A percentile compares a stretch with the other conserved stretches of the same genome.
These are phyloP conservation scores for Poeciliopsis prolifica DNA, from an alignment of 2,113 vertebrate genomes.

Conservation along the genomic window DNA sequence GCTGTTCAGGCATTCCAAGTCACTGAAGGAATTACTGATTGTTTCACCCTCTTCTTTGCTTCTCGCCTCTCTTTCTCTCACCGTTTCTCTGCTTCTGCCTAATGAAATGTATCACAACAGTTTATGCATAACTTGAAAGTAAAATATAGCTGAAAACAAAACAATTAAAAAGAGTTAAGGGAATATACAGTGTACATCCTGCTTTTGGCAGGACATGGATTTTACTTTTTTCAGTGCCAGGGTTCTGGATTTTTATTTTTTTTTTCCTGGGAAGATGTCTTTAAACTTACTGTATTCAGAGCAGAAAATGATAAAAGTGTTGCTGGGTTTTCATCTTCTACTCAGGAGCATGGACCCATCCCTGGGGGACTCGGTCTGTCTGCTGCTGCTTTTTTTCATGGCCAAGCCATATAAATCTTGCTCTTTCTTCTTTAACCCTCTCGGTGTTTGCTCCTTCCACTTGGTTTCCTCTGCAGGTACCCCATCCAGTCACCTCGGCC, in stretches of 20 bases:
- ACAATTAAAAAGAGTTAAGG: constrained; percentile 37
- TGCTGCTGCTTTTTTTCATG: constrained; percentile 24
- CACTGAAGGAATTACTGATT: constrained; percentile 50
- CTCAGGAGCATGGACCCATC: constrained; percentile 35
- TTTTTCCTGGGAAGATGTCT: constrained; percentile 8
- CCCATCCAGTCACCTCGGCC: constrained; percentile 94
- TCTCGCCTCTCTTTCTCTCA: background rate
- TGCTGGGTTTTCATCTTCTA: constrained; percentile 35
- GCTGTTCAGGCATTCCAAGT: constrained; percentile 29
- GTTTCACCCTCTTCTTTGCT: constrained; percentile 48
- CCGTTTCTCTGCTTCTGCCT: background rate
- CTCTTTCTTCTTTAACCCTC: constrained; percentile 15
- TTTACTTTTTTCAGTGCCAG: constrained; percentile 6
- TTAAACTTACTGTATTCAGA: constrained; percentile 33
- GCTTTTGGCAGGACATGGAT: constrained; percentile 31
- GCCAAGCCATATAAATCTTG: constrained; percentile 36
- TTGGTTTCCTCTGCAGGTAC: constrained; percentile 80
- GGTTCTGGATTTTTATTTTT: constrained; percentile 8
- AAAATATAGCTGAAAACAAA: background rate
- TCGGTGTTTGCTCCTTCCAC: constrained; percentile 16
- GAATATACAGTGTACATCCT: constrained; percentile 8
- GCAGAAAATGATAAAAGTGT: constrained; percentile 42
- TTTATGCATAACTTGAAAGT: constrained; percentile 15
- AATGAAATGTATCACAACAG: background rate
- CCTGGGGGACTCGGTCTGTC: constrained; percentile 30